These are phyloP conservation scores for Orchesellides sinensis DNA, from an alignment of 2,888 invertebrate genomes.

Conservation along the genomic window DNA sequence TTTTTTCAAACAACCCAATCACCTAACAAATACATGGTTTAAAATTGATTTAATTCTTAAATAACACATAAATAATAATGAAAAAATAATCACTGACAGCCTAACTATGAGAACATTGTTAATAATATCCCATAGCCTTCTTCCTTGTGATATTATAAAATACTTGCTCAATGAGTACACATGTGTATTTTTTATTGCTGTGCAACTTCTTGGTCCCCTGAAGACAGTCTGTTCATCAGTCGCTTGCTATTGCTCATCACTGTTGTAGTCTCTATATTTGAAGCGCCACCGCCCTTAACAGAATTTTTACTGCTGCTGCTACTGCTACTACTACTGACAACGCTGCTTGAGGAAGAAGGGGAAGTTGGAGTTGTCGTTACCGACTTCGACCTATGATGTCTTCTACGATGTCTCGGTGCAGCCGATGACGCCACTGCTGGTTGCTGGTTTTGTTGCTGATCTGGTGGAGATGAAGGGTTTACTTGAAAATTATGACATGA, in stretches of 20 bases:
- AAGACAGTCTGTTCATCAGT: conserved; percentile 62
- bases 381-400: conserved; percentile 49
- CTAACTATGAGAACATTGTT: too few species aligned
- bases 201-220: conserved; percentile 53
- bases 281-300: conserved; percentile 3
- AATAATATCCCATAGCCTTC: conserved; percentile 59
- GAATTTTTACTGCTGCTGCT: conserved; percentile 6
- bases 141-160: conserved; percentile 4
- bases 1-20: too few species aligned
- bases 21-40: too few species aligned
- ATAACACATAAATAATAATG: too few species aligned
- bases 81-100: too few species aligned
- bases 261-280: conserved; percentile 43
- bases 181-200: conserved; percentile 5
- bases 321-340: conserved; percentile 42
- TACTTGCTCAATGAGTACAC: neutral
- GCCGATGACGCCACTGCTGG: conserved; percentile 7
- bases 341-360: conserved; percentile 37
- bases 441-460: conserved; percentile 10
- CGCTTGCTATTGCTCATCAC: conserved; percentile 61
- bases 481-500: neutral
- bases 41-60: too few species aligned
- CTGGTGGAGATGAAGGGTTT: neutral
- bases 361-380: conserved; percentile 34
- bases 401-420: conserved; percentile 41